phyloP scores from a whole-genome alignment of 1,140 invertebrate species.

The Matsumurasca onukii region DNA sequence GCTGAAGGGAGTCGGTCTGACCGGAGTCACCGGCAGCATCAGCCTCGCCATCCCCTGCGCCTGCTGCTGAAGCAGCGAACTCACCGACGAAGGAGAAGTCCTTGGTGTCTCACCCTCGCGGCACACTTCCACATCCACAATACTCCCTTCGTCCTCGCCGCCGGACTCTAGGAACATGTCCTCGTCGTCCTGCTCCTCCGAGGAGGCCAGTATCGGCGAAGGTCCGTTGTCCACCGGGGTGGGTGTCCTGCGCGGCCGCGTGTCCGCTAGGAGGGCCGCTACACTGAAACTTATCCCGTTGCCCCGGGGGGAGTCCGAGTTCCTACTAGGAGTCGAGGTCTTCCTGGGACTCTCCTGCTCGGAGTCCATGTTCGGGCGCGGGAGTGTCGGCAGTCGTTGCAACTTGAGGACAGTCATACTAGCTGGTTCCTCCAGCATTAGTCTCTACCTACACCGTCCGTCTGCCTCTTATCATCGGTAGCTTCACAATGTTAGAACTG shows the following conservation, averaged over 20 bases:
- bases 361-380: conserved; percentile 34
- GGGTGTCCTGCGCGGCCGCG: conserved; percentile 38
- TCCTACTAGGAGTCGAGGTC: conserved; percentile 31
- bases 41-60: conserved; percentile 30
- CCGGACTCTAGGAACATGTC: conserved; percentile 30
- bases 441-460: background rate
- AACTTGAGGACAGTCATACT: conserved; percentile 38
- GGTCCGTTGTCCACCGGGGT: conserved; percentile 33
- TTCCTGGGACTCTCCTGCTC: conserved; percentile 44
- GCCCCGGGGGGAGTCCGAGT: conserved; percentile 35
- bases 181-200: conserved; percentile 37
- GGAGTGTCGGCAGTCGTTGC: conserved; percentile 20
- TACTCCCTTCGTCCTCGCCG: conserved; percentile 39
- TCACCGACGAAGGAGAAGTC: conserved; percentile 27
- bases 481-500: no score
- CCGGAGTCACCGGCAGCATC: conserved; percentile 40
- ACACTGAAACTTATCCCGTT: conserved; percentile 53
- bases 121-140: conserved; percentile 36
- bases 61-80: conserved; percentile 34
- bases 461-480: background rate
- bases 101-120: conserved; percentile 15
- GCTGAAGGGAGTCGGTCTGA: conserved; percentile 45
- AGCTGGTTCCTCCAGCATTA: conserved; percentile 37
- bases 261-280: conserved; percentile 52
- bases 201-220: conserved; percentile 28